phyloP scores from a whole-genome alignment of 1,140 invertebrate genomes.

The Cryptotermes secundus region DNA sequence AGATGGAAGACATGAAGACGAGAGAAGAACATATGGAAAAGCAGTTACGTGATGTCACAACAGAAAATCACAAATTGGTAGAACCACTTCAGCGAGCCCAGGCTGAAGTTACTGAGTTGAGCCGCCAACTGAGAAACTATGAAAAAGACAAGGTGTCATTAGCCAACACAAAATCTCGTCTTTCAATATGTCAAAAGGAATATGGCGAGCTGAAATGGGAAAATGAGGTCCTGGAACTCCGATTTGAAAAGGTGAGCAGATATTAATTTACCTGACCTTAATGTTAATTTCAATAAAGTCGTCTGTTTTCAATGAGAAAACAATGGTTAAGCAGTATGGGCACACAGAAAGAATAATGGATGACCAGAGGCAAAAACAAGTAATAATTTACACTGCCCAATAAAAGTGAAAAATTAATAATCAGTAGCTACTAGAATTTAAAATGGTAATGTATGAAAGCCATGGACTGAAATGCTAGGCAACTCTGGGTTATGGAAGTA shows the following conservation, averaged over 20 bases:
- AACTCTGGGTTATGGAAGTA: too few species aligned
- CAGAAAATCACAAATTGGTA: constrained; percentile 70
- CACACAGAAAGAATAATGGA: too few species aligned
- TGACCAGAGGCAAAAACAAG: too few species aligned
- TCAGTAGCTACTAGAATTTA: too few species aligned
- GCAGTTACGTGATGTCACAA: constrained; percentile 61
- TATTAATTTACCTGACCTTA: neutral
- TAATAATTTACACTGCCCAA: too few species aligned
- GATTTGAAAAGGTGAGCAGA: constrained; percentile 68
- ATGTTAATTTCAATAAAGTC: neutral
- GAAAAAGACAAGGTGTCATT: constrained; percentile 74
- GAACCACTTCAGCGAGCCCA: constrained; percentile 69
- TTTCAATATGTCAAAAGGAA: constrained; percentile 56
- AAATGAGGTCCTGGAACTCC: constrained; percentile 71
- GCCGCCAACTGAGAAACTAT: constrained; percentile 73
- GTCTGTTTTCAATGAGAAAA: too few species aligned
- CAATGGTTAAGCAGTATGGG: too few species aligned
- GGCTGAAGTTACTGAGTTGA: constrained; percentile 66
- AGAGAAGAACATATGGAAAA: constrained; percentile 76
- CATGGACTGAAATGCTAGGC: too few species aligned
- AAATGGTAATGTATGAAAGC: too few species aligned
- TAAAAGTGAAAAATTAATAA: too few species aligned
- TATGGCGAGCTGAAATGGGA: constrained; percentile 73
- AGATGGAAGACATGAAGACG: constrained; percentile 80
- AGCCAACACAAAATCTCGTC: constrained; percentile 65